Conservation (phyloP, 2,797 vertebrate species). For the Hippoglossus hippoglossus region DNA sequence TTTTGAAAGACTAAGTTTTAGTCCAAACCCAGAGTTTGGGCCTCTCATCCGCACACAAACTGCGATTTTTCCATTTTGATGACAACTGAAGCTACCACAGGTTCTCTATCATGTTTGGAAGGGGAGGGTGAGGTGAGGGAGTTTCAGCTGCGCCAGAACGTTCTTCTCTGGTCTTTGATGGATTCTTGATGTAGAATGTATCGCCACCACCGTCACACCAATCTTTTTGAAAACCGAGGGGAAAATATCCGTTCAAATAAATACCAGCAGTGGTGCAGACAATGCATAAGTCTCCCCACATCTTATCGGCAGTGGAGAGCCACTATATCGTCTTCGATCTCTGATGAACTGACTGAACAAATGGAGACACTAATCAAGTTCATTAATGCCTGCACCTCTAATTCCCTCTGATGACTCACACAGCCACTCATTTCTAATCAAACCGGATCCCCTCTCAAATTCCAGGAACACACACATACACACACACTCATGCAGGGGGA, state of each 20-base stretch:
- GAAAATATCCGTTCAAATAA: too few species aligned
- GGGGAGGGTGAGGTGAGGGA: too few species aligned
- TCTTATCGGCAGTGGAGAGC: slow-evolving; percentile 21
- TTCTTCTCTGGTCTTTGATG: too few species aligned
- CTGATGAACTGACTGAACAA: slow-evolving; percentile 58
- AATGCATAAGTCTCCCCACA: slow-evolving; percentile 5
- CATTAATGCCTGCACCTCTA: slow-evolving; percentile 48
- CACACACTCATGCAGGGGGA: slow-evolving; percentile 9
- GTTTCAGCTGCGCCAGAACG: too few species aligned
- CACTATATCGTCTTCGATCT: slow-evolving; percentile 36
- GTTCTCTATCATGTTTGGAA: too few species aligned
- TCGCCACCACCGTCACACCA: too few species aligned
- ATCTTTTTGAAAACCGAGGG: background rate
- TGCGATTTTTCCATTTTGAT: too few species aligned
- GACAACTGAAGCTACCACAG: too few species aligned
- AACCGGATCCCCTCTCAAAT: slow-evolving; percentile 55
- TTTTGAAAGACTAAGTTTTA: background rate
- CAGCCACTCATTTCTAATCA: slow-evolving; percentile 61
- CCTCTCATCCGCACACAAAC: too few species aligned
- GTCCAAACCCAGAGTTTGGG: too few species aligned
- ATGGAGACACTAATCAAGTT: slow-evolving; percentile 60
- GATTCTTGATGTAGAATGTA: too few species aligned
- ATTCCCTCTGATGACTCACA: slow-evolving; percentile 51
- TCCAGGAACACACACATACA: slow-evolving; percentile 17
- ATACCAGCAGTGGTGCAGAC: background rate